A percentile compares a stretch with the other conserved stretches of the same genome.
phyloP scores from a whole-genome alignment of 2,888 invertebrate species.

The Yponomeuta plumbellus region DNA sequence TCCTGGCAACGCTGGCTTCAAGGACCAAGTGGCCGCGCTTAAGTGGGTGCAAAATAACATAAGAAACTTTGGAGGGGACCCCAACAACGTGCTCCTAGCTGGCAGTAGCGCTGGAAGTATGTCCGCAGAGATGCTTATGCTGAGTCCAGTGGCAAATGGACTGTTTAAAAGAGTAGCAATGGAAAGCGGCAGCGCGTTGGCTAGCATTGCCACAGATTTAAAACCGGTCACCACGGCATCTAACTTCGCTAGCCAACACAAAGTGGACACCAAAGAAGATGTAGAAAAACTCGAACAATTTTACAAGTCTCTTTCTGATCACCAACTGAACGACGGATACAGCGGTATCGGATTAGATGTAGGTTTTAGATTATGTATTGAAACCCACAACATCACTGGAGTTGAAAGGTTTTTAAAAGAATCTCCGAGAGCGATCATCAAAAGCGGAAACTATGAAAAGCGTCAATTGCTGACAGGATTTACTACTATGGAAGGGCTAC shows the following conservation, averaged over 20 bases:
- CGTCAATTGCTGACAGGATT: slow-evolving; percentile 13
- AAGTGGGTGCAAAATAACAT: slow-evolving; percentile 15
- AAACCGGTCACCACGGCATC: background rate
- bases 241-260: background rate
- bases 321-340: background rate
- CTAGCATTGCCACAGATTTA: background rate
- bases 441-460: slow-evolving; percentile 12
- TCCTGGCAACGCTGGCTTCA: slow-evolving; percentile 17
- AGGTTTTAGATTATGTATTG: background rate
- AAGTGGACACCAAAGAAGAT: background rate
- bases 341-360: background rate
- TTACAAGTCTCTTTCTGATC: background rate
- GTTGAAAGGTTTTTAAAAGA: slow-evolving; percentile 8
- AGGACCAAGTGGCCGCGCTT: slow-evolving; percentile 17
- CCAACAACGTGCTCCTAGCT: slow-evolving; percentile 11
- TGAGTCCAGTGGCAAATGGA: slow-evolving; percentile 6
- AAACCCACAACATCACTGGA: background rate
- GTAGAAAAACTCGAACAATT: background rate
- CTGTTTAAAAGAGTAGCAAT: slow-evolving; percentile 14
- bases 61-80: slow-evolving; percentile 15
- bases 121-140: slow-evolving; percentile 9
- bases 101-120: slow-evolving; percentile 16
- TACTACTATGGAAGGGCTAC: slow-evolving; percentile 11
- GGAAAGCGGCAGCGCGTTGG: slow-evolving; percentile 14
- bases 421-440: slow-evolving; percentile 7